Evolutionary conservation across 2,888 invertebrate genomes (phyloP).

Genomic region (Orchesella flavescens): DNA sequence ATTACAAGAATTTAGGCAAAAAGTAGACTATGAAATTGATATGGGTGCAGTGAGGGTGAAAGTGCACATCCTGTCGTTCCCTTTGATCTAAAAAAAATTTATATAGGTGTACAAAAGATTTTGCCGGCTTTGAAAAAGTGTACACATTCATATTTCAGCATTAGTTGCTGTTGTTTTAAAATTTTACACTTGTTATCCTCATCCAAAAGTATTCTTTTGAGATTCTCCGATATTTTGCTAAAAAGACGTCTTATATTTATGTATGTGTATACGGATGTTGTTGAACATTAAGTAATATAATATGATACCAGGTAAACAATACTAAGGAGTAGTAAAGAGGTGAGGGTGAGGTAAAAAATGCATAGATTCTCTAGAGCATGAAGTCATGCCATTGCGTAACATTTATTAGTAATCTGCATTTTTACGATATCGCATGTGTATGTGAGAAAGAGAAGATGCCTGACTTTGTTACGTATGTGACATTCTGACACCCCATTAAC

Average conservation of each 20-base stretch:
- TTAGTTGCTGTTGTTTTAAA: too few species aligned
- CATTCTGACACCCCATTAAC: conserved; percentile 1
- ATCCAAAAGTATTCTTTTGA: too few species aligned
- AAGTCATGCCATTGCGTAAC: neutral
- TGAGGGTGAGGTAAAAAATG: neutral
- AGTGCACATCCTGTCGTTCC: conserved; percentile 41
- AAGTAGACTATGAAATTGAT: conserved; percentile 44
- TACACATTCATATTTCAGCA: too few species aligned
- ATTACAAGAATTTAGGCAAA: conserved; percentile 5
- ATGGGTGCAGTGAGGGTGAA: conserved; percentile 41
- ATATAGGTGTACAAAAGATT: neutral
- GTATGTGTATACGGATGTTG: too few species aligned
- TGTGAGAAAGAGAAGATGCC: neutral
- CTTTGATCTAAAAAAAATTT: conserved; percentile 22
- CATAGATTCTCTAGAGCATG: neutral
- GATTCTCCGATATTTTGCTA: too few species aligned
- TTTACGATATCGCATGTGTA: too few species aligned
- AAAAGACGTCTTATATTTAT: too few species aligned
- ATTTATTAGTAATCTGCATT: too few species aligned
- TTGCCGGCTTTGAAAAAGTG: neutral
- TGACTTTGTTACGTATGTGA: neutral
- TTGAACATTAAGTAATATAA: too few species aligned
- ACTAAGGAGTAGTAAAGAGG: too few species aligned
- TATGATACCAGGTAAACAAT: too few species aligned
- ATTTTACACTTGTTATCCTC: too few species aligned